A percentile compares a stretch with the other conserved stretches of the same genome.
Evolutionary conservation across 2,888 invertebrate species (phyloP).

Genomic region (Tromatobia lineatoria): DNA sequence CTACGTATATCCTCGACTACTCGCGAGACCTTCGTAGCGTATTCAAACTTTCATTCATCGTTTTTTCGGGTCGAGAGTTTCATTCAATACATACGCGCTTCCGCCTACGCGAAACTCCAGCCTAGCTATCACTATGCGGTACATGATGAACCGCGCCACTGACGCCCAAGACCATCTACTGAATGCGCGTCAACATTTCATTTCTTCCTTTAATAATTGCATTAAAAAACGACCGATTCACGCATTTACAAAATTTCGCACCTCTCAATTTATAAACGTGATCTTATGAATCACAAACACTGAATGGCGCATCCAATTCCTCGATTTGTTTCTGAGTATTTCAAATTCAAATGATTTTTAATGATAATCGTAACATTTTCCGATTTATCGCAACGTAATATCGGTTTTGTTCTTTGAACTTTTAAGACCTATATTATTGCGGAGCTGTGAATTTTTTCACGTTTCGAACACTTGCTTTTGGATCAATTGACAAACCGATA

Average conservation of each 20-base stretch:
- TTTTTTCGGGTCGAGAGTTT: constrained; percentile 56
- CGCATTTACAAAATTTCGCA: neutral
- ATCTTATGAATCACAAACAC: neutral
- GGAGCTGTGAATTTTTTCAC: too few species aligned
- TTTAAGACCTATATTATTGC: too few species aligned
- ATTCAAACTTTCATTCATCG: constrained; percentile 68
- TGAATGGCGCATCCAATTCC: neutral
- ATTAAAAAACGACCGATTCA: neutral
- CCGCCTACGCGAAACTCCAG: constrained; percentile 55
- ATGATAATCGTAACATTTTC: neutral
- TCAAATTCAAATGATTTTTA: neutral
- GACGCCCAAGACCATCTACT: neutral
- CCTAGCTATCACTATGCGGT: constrained; percentile 9
- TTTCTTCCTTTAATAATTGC: neutral
- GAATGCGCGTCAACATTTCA: neutral
- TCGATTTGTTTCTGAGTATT: neutral
- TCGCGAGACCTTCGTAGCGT: constrained; percentile 48
- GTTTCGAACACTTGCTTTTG: too few species aligned
- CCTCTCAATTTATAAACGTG: neutral
- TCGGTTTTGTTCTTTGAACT: too few species aligned
- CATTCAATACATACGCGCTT: constrained; percentile 66
- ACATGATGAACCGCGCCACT: constrained; percentile 36
- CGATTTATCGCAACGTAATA: too few species aligned
- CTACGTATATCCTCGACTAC: constrained; percentile 35
- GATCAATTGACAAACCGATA: too few species aligned